Conservation (phyloP, 1,140 invertebrate species). For the Araneus ventricosus region DNA sequence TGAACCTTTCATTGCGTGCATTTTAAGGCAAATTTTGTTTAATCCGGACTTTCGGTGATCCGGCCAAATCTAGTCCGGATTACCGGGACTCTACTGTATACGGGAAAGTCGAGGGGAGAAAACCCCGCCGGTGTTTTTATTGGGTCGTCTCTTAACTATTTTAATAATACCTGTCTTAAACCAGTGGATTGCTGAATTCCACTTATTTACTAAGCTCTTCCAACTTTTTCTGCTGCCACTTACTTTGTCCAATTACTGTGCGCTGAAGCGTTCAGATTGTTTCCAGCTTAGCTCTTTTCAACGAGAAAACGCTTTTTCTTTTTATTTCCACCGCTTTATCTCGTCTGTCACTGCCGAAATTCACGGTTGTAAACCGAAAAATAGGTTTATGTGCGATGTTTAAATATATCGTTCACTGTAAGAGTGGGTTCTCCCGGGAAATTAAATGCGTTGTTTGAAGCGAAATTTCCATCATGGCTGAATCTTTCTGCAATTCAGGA, state of each 20-base stretch:
- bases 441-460: neutral
- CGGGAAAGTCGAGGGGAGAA: no score
- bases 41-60: no score
- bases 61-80: no score
- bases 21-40: no score
- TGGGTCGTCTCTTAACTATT: neutral
- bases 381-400: slow-evolving; percentile 4
- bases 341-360: neutral
- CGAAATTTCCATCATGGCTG: neutral
- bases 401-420: neutral
- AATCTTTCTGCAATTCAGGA: no score
- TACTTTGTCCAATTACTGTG: slow-evolving; percentile 2
- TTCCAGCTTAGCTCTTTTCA: neutral
- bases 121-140: neutral
- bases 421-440: neutral
- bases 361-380: slow-evolving; percentile 12
- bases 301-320: neutral
- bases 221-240: neutral
- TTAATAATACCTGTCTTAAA: neutral
- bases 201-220: neutral
- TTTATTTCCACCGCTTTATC: neutral
- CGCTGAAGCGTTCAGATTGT: neutral
- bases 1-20: no score
- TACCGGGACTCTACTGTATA: no score
- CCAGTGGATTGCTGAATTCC: neutral